These are phyloP conservation scores for Trematomus loennbergii DNA, from an alignment of 2,113 vertebrate genomes.

Conservation along the genomic window DNA sequence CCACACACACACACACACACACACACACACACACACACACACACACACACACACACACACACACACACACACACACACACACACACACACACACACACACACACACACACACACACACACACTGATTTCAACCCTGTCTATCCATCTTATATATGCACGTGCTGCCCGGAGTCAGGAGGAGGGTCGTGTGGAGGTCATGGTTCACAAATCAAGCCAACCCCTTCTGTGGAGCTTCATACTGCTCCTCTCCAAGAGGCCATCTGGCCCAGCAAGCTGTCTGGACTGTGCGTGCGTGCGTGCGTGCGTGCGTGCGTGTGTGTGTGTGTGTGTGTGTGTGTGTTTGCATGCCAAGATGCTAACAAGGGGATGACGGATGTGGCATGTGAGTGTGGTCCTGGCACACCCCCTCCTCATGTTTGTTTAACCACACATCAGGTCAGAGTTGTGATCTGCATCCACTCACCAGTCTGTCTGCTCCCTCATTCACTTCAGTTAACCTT, in stretches of 20 bases:
- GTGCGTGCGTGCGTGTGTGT: slow-evolving; percentile 2
- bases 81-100: slow-evolving; percentile 11
- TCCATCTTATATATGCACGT: slow-evolving; percentile 18
- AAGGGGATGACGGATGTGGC: slow-evolving; percentile 77
- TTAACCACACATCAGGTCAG: slow-evolving; percentile 46
- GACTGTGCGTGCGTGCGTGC: slow-evolving; percentile 30
- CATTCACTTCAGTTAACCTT: not conserved
- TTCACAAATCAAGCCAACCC: slow-evolving; percentile 71
- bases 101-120: slow-evolving; percentile 10
- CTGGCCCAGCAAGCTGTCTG: slow-evolving; percentile 83
- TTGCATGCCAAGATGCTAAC: slow-evolving; percentile 76
- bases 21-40: slow-evolving; percentile 22
- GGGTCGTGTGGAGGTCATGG: slow-evolving; percentile 61
- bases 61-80: slow-evolving; percentile 19
- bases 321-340: slow-evolving; percentile 29
- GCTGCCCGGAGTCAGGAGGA: slow-evolving; percentile 51
- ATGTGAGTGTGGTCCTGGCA: slow-evolving; percentile 17
- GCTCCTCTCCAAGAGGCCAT: slow-evolving; percentile 82
- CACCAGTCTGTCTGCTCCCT: slow-evolving; percentile 12
- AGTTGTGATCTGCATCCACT: slow-evolving; percentile 21
- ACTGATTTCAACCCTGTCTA: slow-evolving; percentile 40
- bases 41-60: slow-evolving; percentile 25
- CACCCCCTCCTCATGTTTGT: slow-evolving; percentile 42
- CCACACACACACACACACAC: slow-evolving; percentile 27
- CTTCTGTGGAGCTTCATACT: slow-evolving; percentile 59